phyloP scores from a whole-genome alignment of 2,797 vertebrate genomes.

The Molossus alvarezi region DNA sequence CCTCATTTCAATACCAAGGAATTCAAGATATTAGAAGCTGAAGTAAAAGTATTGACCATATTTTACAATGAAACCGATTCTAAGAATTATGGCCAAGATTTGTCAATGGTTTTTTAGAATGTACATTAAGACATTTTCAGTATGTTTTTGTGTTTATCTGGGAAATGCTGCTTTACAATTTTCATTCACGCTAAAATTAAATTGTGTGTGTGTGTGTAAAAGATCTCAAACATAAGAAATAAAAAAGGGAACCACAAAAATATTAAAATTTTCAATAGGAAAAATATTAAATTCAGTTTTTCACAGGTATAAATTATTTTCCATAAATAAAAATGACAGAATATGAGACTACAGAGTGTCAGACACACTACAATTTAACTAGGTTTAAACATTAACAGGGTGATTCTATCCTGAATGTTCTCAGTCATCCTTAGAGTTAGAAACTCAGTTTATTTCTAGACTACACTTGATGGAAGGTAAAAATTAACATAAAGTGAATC shows the following conservation, averaged over 20 bases:
- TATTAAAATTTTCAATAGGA: neutral
- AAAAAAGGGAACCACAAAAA: neutral
- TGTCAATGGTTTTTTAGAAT: neutral
- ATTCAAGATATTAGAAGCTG: slow-evolving; percentile 66
- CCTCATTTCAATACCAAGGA: slow-evolving; percentile 51
- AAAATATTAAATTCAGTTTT: slow-evolving; percentile 53
- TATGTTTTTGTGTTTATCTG: neutral
- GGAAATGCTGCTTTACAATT: slow-evolving; percentile 37
- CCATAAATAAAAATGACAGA: slow-evolving; percentile 52
- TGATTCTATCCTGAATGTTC: neutral
- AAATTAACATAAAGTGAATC: slow-evolving; percentile 68
- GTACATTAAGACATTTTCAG: slow-evolving; percentile 19
- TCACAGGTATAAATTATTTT: neutral
- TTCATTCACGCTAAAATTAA: slow-evolving; percentile 36
- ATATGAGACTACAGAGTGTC: neutral
- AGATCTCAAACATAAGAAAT: neutral
- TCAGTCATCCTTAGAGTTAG: slow-evolving; percentile 26
- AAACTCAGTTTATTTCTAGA: slow-evolving; percentile 40
- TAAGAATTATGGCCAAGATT: neutral
- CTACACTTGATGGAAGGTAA: slow-evolving; percentile 28
- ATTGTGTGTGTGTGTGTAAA: neutral
- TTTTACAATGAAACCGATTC: slow-evolving; percentile 57
- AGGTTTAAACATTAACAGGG: neutral
- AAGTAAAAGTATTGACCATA: slow-evolving; percentile 43
- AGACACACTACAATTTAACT: slow-evolving; percentile 7